Base-by-base conservation (phyloP, 2,797 vertebrate genomes). In the Micropoecilia bifurca region DNA sequence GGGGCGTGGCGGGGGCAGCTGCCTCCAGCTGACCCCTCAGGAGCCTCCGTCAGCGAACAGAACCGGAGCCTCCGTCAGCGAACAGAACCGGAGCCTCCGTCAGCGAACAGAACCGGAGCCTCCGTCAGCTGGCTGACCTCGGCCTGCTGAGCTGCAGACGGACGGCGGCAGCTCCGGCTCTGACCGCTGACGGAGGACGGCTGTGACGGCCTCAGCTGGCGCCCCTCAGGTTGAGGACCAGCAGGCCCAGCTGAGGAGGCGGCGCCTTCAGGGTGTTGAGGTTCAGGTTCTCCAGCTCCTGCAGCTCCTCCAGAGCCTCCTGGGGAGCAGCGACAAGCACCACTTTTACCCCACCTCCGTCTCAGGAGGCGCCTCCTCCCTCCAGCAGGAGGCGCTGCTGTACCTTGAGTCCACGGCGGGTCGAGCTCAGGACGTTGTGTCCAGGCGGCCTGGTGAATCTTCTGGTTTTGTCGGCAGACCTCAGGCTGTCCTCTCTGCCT, bases 171-270 rank as follows among this genome's bases (percentile, higher is more conserved):
- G 18, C 25, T 39, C 20, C 33, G 18, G 30, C 33, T 36, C 59
- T 61, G 30, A 61, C 30, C 14, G n/a, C n/a, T n/a, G n/a, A n/a
- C n/a, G n/a, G n/a, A n/a, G n/a, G n/a, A n/a, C n/a, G n/a, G n/a
- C n/a, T n/a, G n/a, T n/a, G n/a, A n/a, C n/a, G n/a, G n/a, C n/a
- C n/a, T n/a, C n/a, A n/a, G n/a, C n/a, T n/a, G n/a, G n/a, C n/a
- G n/a, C n/a, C n/a, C n/a, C n/a, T n/a, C 75, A 99, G 86, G 88
- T 99, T 98, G 55, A 98, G 91, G n/a, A 98, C 96, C 74, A 96
- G 96, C 22, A 88, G 92, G 4, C 92, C 95, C 81, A 98, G 86
- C 0, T 95, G 94, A 2, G 97, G 87, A 10, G 97, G 95, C 69
- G 98, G 93, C 5, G 73, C 28, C 48, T 89, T 91, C 75, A 98